Conservation (phyloP, 2,113 vertebrate species). For the Phaetusa simplex region DNA sequence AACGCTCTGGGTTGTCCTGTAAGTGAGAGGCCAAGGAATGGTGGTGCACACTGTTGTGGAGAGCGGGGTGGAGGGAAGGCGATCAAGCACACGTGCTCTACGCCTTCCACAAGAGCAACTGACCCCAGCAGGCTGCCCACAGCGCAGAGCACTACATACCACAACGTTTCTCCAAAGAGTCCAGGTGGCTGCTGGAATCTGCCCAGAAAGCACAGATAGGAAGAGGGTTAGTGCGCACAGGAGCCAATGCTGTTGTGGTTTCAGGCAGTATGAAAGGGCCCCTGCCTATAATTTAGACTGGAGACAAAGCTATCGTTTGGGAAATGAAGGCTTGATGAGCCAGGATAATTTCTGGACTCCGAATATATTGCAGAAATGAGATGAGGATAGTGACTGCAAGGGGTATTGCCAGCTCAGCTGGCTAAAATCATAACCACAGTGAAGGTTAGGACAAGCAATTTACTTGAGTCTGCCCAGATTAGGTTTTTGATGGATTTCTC, state of each 20-base stretch:
- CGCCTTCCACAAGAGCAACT: background rate
- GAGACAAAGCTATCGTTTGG: background rate
- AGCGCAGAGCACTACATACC: background rate
- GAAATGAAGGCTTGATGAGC: background rate
- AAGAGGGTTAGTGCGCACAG: background rate
- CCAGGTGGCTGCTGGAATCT: background rate
- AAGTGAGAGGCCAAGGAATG: background rate
- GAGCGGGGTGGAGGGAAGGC: background rate
- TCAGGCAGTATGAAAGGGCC: background rate
- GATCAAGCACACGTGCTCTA: rapidly evolving
- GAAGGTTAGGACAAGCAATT: background rate
- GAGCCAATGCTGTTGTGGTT: background rate
- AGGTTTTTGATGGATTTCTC: background rate
- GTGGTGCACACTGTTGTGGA: rapidly evolving
- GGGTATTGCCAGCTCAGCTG: background rate
- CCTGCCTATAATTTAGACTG: background rate
- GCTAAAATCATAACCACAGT: background rate
- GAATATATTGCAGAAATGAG: background rate
- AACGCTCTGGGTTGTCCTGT: background rate
- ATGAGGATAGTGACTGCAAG: background rate
- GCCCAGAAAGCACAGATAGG: background rate
- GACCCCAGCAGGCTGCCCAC: background rate
- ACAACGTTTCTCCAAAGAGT: background rate
- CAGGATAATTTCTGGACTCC: background rate
- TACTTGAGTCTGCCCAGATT: background rate